Base-by-base conservation (phyloP, 2,113 vertebrate species). In the Sebastes fasciatus region DNA sequence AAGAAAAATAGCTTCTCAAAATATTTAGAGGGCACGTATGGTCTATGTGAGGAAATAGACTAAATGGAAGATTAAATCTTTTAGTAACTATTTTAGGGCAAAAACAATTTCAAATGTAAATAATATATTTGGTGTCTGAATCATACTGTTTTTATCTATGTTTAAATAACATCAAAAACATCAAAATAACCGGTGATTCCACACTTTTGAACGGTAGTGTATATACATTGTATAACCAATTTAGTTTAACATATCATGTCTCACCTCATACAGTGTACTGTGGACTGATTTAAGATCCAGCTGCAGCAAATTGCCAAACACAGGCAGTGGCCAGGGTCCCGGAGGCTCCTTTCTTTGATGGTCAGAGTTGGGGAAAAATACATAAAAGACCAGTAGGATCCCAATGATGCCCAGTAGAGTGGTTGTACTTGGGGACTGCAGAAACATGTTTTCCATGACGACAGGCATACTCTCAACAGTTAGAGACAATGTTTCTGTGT, bases 231-330 rank as follows among this genome's bases (percentile, higher is more conserved):
- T 17, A 9, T 34, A 7, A 1, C 16, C 14, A 42, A 42, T 62
- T 40, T 62, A 19, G 7, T 26, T 26, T 26, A 26, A 26, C 26
- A 26, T 11, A 64, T 64, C 4, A n/a, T 40, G 9, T 26, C 57
- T 34, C 58, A 93, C 92, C 84, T 90, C 46, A 52, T 7, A 74
- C 0, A 92, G 85, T 0, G 73, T 74, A 4, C 62, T 48, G 60
- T 91, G 23, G 3, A 61, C 66, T 51, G 76, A 79, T 49, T 63
- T 82, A 14, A 90, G 64, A 55, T 90, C 84, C 11, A 92, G 40
- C 69, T 80, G 71, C 45, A 88, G 42, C 11, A 93, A 23, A 74
- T 92, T 91, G 12, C 91, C 89, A 13, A 93, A 26, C 8, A 93
- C 55, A 3, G 90, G 90, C 11, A 91, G 63, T 1, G 91, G 82